These are phyloP conservation scores for Meriones psammophilus DNA, from an alignment of 2,797 vertebrate species.

Conservation along the genomic window DNA sequence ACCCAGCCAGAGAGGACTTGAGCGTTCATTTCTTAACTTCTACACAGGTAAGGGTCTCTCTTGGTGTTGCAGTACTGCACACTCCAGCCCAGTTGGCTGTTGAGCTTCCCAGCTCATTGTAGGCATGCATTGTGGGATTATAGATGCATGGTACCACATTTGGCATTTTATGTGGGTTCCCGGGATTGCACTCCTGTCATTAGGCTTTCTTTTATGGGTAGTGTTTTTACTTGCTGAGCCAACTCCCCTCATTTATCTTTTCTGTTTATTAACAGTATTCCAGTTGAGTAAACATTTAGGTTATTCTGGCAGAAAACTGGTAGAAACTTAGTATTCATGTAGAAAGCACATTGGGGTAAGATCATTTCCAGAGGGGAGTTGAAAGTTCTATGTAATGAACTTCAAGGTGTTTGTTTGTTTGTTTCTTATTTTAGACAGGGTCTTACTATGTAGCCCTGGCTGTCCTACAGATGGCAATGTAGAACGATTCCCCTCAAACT, in stretches of 20 bases:
- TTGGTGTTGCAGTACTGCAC: neutral
- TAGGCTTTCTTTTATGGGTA: neutral
- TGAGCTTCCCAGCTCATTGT: neutral
- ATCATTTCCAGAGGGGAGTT: neutral
- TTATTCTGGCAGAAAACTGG: slow-evolving; percentile 41
- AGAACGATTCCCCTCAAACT: neutral
- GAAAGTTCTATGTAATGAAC: slow-evolving; percentile 35
- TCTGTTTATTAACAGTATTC: slow-evolving; percentile 12
- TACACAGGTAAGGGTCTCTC: neutral
- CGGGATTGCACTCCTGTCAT: neutral
- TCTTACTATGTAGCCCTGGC: neutral
- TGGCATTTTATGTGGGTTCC: neutral
- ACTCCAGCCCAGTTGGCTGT: neutral
- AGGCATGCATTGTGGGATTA: neutral
- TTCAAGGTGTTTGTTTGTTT: neutral
- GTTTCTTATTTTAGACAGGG: neutral
- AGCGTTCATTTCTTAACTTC: neutral
- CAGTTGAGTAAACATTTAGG: slow-evolving; percentile 26
- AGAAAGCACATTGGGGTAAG: neutral
- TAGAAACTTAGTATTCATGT: slow-evolving; percentile 12
- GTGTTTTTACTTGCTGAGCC: neutral
- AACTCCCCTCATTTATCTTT: neutral
- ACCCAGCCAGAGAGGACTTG: neutral
- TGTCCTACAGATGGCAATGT: neutral
- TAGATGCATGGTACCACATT: neutral